Percentiles rank a stretch among this genome's conserved stretches.
Conservation (phyloP, 2,113 vertebrate genomes). For the Oostethus manadensis region DNA sequence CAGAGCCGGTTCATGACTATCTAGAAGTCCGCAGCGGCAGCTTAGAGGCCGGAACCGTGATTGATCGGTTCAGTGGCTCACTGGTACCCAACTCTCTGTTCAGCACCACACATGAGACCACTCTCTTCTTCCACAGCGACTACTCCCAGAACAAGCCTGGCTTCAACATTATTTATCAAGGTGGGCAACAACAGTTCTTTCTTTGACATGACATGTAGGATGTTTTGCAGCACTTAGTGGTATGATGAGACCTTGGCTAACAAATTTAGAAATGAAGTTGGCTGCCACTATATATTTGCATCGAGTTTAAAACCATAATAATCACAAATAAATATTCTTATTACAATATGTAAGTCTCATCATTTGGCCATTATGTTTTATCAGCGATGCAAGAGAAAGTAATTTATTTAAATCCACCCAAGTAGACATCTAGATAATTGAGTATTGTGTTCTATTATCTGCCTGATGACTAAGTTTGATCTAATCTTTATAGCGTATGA, state of each 20-base stretch:
- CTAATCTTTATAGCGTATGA: constrained; percentile 80
- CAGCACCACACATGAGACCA: constrained; percentile 96
- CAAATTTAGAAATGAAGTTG: neutral
- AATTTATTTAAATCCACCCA: too few species aligned
- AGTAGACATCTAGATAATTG: neutral
- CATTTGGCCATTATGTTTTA: neutral
- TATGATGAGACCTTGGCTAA: neutral
- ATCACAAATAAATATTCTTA: neutral
- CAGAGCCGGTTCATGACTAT: constrained; percentile 96
- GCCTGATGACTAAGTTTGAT: neutral
- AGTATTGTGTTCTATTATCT: neutral
- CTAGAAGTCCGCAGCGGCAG: constrained; percentile 90
- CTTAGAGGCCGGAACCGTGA: constrained; percentile 82
- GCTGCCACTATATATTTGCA: neutral
- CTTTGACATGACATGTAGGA: too few species aligned
- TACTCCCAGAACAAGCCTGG: constrained; percentile 97
- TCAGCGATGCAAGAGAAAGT: neutral
- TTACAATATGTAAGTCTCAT: neutral
- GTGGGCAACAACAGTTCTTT: constrained; percentile 56
- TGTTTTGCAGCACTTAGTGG: neutral
- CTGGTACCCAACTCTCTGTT: constrained; percentile 85
- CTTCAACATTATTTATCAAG: constrained; percentile 91
- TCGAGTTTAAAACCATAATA: neutral
- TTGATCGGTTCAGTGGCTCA: constrained; percentile 90
- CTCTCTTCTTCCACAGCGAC: constrained; percentile 94